Conservation (phyloP, 2,888 invertebrate genomes). For the Apotomis capreana region DNA sequence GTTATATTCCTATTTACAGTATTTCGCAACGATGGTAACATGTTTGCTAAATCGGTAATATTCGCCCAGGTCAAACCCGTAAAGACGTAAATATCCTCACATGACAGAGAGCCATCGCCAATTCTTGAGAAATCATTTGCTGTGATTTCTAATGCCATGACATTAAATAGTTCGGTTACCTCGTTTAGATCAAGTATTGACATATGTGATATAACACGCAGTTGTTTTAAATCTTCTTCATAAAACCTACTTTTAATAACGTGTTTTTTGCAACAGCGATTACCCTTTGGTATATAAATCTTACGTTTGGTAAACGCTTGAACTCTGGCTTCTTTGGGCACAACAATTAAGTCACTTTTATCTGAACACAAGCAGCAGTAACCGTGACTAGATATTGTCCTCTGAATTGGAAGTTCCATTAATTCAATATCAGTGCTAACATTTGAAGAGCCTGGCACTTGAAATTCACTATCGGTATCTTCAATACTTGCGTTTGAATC, state of each 20-base stretch:
- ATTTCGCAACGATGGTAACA: constrained; percentile 13
- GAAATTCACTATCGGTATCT: constrained; percentile 14
- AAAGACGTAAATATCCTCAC: constrained; percentile 9
- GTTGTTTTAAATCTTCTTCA: constrained; percentile 16
- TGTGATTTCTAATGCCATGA: constrained; percentile 10
- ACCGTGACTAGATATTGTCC: constrained; percentile 18
- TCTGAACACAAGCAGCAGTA: constrained; percentile 20
- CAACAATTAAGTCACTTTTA: constrained; percentile 24
- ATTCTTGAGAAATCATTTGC: constrained; percentile 3
- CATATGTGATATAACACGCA: constrained; percentile 11
- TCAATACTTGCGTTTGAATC: constrained; percentile 4
- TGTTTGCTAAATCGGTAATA: constrained; percentile 2
- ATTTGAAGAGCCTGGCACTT: constrained; percentile 20
- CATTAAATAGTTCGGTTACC: constrained; percentile 1
- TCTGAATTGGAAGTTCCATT: constrained; percentile 14
- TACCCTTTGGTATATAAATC: constrained; percentile 20
- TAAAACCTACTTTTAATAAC: constrained; percentile 8
- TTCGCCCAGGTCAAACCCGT: constrained; percentile 22
- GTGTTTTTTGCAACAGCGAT: constrained; percentile 13
- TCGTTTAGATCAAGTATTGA: constrained; percentile 4
- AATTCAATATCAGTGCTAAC: constrained; percentile 20
- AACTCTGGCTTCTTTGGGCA: constrained; percentile 25
- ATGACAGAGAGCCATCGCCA: constrained; percentile 18
- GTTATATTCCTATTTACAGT: constrained; percentile 2
- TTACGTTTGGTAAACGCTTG: constrained; percentile 11